These are phyloP conservation scores for Malthinus flaveolus DNA, from an alignment of 2,888 invertebrate genomes.

Conservation along the genomic window DNA sequence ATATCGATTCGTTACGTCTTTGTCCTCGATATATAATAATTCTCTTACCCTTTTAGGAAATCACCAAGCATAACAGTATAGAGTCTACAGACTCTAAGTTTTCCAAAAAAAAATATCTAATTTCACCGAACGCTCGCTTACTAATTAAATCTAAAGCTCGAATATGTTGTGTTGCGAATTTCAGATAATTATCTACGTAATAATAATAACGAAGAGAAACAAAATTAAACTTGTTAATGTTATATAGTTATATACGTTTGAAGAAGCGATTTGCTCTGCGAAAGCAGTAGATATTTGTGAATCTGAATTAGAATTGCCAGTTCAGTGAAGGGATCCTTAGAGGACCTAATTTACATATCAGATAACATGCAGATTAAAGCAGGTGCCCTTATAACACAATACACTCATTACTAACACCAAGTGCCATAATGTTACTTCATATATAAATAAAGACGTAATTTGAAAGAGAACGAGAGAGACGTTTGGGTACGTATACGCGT, in stretches of 20 bases:
- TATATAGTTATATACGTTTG: constrained; percentile 14
- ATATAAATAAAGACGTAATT: constrained; percentile 14
- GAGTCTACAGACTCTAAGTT: neutral
- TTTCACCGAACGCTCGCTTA: neutral
- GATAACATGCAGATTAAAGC: constrained; percentile 32
- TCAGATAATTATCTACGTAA: constrained; percentile 1
- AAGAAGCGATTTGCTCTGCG: constrained; percentile 16
- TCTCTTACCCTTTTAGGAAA: constrained; percentile 9
- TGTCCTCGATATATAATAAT: constrained; percentile 27
- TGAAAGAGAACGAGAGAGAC: neutral
- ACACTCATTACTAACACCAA: constrained; percentile 28
- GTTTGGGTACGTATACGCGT: neutral
- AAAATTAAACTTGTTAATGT: constrained; percentile 17
- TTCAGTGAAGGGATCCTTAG: constrained; percentile 15
- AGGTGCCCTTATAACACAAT: constrained; percentile 28
- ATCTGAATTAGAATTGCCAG: constrained; percentile 22
- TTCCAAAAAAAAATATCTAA: neutral
- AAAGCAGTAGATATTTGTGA: constrained; percentile 22
- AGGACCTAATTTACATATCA: constrained; percentile 31
- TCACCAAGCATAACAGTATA: constrained; percentile 15
- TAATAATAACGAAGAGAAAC: constrained; percentile 8
- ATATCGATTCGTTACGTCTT: constrained; percentile 30
- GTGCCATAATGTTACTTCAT: constrained; percentile 21
- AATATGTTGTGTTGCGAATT: neutral
- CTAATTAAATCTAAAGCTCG: neutral